Evolutionary conservation across 2,888 invertebrate genomes (phyloP).

Genomic region (Stenodema calcarata): DNA sequence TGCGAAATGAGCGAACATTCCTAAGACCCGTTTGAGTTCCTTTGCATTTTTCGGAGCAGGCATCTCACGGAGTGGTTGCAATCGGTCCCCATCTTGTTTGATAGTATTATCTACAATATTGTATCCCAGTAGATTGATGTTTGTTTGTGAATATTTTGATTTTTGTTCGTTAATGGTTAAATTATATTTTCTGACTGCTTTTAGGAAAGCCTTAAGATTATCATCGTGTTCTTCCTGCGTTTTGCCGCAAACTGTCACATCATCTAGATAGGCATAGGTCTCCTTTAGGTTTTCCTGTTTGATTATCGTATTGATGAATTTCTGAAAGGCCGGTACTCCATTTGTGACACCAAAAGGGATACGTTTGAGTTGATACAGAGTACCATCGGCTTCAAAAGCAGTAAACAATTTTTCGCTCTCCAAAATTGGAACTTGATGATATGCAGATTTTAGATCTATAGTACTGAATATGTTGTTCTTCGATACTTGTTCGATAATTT

Average conservation of each 20-base stretch:
- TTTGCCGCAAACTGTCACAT: background rate
- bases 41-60: background rate
- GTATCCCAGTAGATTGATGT: too few relatives aligned
- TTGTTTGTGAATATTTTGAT: background rate
- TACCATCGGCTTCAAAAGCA: background rate
- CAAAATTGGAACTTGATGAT: background rate
- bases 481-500: background rate
- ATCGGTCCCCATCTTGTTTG: background rate
- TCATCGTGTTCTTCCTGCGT: background rate
- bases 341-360: background rate
- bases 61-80: too few relatives aligned
- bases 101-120: background rate
- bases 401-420: background rate
- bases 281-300: background rate
- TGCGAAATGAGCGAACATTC: background rate
- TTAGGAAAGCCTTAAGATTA: background rate
- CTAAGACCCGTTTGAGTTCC: background rate
- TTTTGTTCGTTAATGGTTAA: background rate
- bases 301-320: background rate
- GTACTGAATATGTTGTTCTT: background rate
- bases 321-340: background rate
- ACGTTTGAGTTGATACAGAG: constrained; percentile 50
- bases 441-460: background rate
- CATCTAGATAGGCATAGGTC: background rate
- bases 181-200: background rate